Conservation (phyloP, 2,797 vertebrate species). For the Chelmon rostratus region DNA sequence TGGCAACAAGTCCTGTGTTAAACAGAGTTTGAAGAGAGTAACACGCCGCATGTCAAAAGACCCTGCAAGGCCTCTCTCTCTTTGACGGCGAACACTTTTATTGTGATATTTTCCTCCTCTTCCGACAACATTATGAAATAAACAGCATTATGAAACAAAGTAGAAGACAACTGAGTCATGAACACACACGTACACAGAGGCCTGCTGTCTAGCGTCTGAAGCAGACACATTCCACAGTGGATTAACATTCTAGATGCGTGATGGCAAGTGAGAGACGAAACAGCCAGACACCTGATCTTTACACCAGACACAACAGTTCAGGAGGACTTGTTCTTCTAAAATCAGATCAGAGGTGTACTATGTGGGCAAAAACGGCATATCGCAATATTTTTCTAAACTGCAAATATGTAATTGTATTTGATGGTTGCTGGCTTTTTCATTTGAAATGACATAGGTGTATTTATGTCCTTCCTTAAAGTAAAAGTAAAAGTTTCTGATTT, state of each 20-base stretch:
- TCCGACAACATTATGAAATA: slow-evolving; percentile 52
- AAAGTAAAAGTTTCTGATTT: background rate
- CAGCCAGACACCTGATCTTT: slow-evolving; percentile 65
- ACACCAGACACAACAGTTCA: slow-evolving; percentile 45
- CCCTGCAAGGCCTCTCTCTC: slow-evolving; percentile 23
- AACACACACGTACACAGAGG: slow-evolving; percentile 49
- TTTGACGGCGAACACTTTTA: slow-evolving; percentile 25
- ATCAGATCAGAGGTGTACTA: background rate
- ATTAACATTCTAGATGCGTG: slow-evolving; percentile 69
- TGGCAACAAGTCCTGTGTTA: slow-evolving; percentile 32
- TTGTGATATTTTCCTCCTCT: slow-evolving; percentile 37
- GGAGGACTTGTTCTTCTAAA: slow-evolving; percentile 26
- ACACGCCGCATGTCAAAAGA: slow-evolving; percentile 39
- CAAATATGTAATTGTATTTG: background rate
- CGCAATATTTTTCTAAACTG: background rate
- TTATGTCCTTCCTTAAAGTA: background rate
- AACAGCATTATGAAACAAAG: slow-evolving; percentile 66
- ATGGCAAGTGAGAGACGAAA: slow-evolving; percentile 62
- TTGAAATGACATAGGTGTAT: background rate
- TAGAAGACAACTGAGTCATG: slow-evolving; percentile 60
- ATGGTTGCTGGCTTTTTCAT: background rate
- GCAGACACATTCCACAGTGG: slow-evolving; percentile 69
- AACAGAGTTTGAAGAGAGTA: slow-evolving; percentile 44
- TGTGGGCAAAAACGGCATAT: background rate
- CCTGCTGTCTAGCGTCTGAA: slow-evolving; percentile 60